phyloP scores from a whole-genome alignment of 2,888 invertebrate genomes.

The Hirtodrosophila alboralis region DNA sequence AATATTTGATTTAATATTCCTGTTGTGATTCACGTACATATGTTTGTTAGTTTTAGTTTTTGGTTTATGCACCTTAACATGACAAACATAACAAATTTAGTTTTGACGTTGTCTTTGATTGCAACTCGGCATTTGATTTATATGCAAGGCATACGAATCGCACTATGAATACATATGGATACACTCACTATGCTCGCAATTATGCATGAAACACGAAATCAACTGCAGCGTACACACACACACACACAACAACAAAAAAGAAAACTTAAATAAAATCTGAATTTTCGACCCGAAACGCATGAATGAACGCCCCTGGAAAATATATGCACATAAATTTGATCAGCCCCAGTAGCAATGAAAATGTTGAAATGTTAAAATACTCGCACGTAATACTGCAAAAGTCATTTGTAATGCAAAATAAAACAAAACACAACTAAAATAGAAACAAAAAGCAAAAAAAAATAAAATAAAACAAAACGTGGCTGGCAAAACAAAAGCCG shows the following conservation, averaged over 20 bases:
- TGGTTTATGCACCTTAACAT: background rate
- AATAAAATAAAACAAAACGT: slow-evolving; percentile 47
- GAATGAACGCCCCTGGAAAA: slow-evolving; percentile 61
- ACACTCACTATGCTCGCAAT: slow-evolving; percentile 44
- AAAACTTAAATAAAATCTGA: slow-evolving; percentile 13
- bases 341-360: slow-evolving; percentile 68
- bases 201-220: slow-evolving; percentile 71
- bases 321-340: slow-evolving; percentile 73
- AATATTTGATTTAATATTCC: no score
- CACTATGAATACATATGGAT: slow-evolving; percentile 38
- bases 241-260: no score
- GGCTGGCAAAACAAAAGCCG: slow-evolving; percentile 25
- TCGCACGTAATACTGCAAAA: slow-evolving; percentile 55
- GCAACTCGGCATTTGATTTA: slow-evolving; percentile 38
- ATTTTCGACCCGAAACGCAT: slow-evolving; percentile 61
- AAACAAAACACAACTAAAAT: slow-evolving; percentile 48
- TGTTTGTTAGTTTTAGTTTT: background rate
- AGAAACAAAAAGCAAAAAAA: slow-evolving; percentile 41
- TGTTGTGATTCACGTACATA: no score
- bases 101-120: slow-evolving; percentile 22
- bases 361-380: slow-evolving; percentile 66
- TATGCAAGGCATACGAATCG: slow-evolving; percentile 48
- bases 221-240: slow-evolving; percentile 54
- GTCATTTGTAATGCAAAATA: slow-evolving; percentile 70
- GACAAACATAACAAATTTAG: slow-evolving; percentile 27